Evolutionary conservation across 2,888 invertebrate genomes (phyloP).

Genomic region (Diarsia brunnea): DNA sequence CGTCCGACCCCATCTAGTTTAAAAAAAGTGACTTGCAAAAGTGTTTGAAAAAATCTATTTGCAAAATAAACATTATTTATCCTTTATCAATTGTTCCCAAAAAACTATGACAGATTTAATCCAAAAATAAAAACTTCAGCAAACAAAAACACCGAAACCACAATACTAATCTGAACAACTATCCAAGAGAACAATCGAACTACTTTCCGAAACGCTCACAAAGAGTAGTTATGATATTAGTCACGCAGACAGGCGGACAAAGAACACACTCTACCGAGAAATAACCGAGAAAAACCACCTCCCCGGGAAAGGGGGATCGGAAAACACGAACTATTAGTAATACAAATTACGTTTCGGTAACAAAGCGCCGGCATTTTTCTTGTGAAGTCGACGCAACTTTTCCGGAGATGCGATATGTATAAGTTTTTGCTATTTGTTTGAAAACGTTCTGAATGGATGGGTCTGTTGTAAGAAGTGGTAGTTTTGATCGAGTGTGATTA

Average conservation of each 20-base stretch:
- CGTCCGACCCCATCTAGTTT: too few relatives aligned
- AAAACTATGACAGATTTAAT: not conserved
- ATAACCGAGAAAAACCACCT: constrained; percentile 60
- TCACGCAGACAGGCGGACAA: constrained; percentile 71
- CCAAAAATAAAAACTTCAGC: not conserved
- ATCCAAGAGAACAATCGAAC: constrained; percentile 48
- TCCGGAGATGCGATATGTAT: constrained; percentile 44
- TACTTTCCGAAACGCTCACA: constrained; percentile 54
- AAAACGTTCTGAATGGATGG: constrained; percentile 44
- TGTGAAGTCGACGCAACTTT: constrained; percentile 59
- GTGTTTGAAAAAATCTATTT: too few relatives aligned
- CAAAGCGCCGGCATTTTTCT: constrained; percentile 67
- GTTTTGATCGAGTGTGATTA: constrained; percentile 40
- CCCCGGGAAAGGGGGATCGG: constrained; percentile 62
- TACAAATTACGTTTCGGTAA: constrained; percentile 76
- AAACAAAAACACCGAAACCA: constrained; percentile 17
- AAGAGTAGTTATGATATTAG: constrained; percentile 70
- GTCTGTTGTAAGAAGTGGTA: constrained; percentile 32
- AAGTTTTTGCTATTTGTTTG: constrained; percentile 55
- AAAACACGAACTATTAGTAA: constrained; percentile 75
- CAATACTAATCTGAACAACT: constrained; percentile 21
- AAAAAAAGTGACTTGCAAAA: too few relatives aligned
- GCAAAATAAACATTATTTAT: too few relatives aligned
- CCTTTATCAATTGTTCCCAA: not conserved
- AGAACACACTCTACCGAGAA: constrained; percentile 66